Evolutionary conservation across 2,888 invertebrate species (phyloP).

Genomic region (Scaptomyza cyrtandrae): DNA sequence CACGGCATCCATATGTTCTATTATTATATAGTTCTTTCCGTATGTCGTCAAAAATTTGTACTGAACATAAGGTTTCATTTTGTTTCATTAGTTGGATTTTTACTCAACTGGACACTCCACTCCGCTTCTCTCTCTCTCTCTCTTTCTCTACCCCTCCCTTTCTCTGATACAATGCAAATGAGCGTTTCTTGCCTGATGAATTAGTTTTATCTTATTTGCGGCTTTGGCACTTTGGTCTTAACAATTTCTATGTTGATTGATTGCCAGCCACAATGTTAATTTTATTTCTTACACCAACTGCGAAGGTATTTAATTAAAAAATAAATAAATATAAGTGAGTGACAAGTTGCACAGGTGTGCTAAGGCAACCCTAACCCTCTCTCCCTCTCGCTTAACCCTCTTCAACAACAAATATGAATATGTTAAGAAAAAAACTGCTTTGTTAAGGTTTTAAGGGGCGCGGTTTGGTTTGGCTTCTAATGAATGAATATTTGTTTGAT

Average conservation of each 20-base stretch:
- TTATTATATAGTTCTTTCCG: conserved; percentile 59
- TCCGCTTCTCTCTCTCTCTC: neutral
- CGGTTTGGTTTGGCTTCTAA: conserved; percentile 4
- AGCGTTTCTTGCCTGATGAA: conserved; percentile 61
- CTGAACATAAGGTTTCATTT: conserved; percentile 79
- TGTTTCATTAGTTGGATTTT: conserved; percentile 18
- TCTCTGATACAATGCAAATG: conserved; percentile 67
- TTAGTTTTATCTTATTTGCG: conserved; percentile 55
- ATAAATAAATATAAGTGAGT: conserved; percentile 2
- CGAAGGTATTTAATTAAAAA: conserved; percentile 46
- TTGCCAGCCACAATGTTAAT: conserved; percentile 40
- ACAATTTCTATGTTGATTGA: conserved; percentile 44
- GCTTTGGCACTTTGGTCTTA: conserved; percentile 41
- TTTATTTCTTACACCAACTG: conserved; percentile 24
- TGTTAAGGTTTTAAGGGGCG: conserved; percentile 21
- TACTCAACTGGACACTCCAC: conserved; percentile 21
- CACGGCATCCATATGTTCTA: conserved; percentile 82
- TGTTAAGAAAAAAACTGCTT: neutral
- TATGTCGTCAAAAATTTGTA: conserved; percentile 66
- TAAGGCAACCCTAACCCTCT: neutral
- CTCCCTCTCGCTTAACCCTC: neutral
- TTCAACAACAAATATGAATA: neutral
- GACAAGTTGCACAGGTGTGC: conserved; percentile 44
- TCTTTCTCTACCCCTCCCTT: neutral
- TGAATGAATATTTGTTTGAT: conserved; percentile 37